Base-by-base conservation (phyloP, 2,888 invertebrate species). In the Busseola fusca region DNA sequence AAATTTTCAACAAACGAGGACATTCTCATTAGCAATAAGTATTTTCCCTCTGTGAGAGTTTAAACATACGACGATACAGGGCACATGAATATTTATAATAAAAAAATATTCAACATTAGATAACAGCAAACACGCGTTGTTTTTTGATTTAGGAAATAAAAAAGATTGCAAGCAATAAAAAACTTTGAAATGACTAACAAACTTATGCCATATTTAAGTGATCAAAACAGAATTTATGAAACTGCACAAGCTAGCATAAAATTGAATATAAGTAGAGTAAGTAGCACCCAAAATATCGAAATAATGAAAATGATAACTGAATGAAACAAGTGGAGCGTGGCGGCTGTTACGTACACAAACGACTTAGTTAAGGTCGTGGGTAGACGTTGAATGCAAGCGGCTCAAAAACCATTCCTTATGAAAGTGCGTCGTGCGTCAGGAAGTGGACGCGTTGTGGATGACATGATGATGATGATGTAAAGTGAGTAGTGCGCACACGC, bases 401-500 rank as follows among this genome's bases (percentile, higher is more conserved):
- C 30, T 69, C 63, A 71, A 69, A 76, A 70, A 66, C 57, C 81
- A 66, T 72, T 78, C 56, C 50, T 52, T 76, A 76, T 64, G 56
- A 64, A 69, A 70, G 72, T 65, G 71, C 59, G 71, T 34, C 27
- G 18, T 21, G 25, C 52, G 64, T 67, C 64, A 64, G 69, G 66
- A 60, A 74, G 63, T 66, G 66, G 62, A 72, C 66, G 48, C 42
- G 30, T 66, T 57, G 64, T 63, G 56, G 64, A 12, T 79, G 76
- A 76, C 56, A 72, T 67, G 63, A 65, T 64, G 68, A 65, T 64
- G 68, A 71, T 74, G 69, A 79, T 65, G 68, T 58, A 40, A 69
- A 76, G 58, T 78, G 70, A 70, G 52, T 71, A 86, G 87, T 87
- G 89, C 90, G 84, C 78, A 75, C 81, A 92, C 92, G 92, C 92